Percentiles rank a stretch among this genome's conserved stretches.
Evolutionary conservation across 1,140 invertebrate genomes (phyloP).

Genomic region (Bombus pascuorum): DNA sequence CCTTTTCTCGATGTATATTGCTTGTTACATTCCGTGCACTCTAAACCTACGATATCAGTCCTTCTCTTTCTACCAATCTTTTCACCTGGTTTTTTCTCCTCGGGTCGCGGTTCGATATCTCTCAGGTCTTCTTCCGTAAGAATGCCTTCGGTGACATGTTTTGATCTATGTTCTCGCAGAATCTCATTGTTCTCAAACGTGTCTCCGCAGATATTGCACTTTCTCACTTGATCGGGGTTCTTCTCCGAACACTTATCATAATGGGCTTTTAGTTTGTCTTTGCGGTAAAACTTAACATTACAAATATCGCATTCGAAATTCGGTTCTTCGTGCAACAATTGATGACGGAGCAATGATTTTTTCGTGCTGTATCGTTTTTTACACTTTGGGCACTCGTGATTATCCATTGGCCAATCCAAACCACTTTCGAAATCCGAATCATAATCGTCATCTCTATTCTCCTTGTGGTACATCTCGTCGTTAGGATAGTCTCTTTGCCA

Average conservation of each 20-base stretch:
- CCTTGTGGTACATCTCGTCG: slow-evolving; percentile 31
- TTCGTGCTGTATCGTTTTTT: slow-evolving; percentile 81
- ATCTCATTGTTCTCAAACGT: slow-evolving; percentile 81
- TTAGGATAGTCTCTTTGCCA: slow-evolving; percentile 22
- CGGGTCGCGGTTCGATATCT: slow-evolving; percentile 77
- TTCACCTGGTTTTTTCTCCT: slow-evolving; percentile 73
- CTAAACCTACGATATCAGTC: slow-evolving; percentile 80
- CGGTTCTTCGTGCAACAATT: slow-evolving; percentile 80
- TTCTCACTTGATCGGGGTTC: slow-evolving; percentile 80
- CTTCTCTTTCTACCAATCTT: slow-evolving; percentile 77
- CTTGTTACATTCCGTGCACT: slow-evolving; percentile 85
- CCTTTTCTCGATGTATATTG: slow-evolving; percentile 86
- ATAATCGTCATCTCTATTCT: slow-evolving; percentile 72
- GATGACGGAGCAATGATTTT: slow-evolving; percentile 79
- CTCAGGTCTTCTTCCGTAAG: slow-evolving; percentile 79
- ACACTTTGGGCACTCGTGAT: slow-evolving; percentile 78
- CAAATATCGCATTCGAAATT: slow-evolving; percentile 82
- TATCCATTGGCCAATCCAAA: slow-evolving; percentile 80
- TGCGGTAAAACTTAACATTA: slow-evolving; percentile 80
- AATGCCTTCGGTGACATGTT: slow-evolving; percentile 80
- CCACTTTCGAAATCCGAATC: slow-evolving; percentile 78
- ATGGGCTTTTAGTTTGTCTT: slow-evolving; percentile 80
- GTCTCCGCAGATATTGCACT: slow-evolving; percentile 81
- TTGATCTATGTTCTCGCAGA: slow-evolving; percentile 75
- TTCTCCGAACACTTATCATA: slow-evolving; percentile 82